A percentile compares a stretch with the other conserved stretches of the same genome.
These are phyloP conservation scores for Copidosoma floridanum DNA, from an alignment of 1,140 invertebrate species.

Conservation along the genomic window DNA sequence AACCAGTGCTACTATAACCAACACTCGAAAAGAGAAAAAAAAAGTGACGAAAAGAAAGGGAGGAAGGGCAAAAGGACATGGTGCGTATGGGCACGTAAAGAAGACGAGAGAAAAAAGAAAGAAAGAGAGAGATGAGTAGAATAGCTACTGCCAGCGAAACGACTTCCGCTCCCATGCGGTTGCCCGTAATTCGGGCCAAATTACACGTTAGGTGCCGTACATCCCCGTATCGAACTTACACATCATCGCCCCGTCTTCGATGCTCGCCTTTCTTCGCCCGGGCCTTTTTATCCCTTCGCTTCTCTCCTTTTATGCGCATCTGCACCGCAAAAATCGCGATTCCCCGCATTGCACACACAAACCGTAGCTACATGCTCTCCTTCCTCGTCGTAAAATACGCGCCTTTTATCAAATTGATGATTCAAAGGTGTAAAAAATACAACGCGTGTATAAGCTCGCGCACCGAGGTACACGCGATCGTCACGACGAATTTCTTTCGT, in stretches of 20 bases:
- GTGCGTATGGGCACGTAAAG: not conserved
- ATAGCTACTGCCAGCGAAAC: constrained; percentile 33
- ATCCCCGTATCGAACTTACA: constrained; percentile 33
- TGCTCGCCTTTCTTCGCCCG: not conserved
- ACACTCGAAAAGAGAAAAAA: not conserved
- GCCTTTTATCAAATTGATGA: no score
- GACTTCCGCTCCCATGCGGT: constrained; percentile 42
- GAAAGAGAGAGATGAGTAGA: constrained; percentile 16
- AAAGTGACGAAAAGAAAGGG: constrained; percentile 5
- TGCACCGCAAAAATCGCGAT: not conserved
- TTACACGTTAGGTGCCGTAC: constrained; percentile 42
- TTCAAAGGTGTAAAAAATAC: no score
- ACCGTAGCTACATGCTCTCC: not conserved
- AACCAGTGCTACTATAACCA: not conserved
- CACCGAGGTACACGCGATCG: no score
- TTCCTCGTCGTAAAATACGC: no score
- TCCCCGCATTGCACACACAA: not conserved
- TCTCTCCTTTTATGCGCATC: no score
- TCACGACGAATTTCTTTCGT: no score
- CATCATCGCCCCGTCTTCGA: constrained; percentile 12
- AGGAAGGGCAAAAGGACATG: not conserved
- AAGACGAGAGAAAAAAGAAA: constrained; percentile 10
- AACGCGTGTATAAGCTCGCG: no score
- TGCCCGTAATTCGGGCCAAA: constrained; percentile 39
- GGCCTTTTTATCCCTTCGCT: not conserved